Conservation (phyloP, 1,140 invertebrate species). For the Homarus americanus region DNA sequence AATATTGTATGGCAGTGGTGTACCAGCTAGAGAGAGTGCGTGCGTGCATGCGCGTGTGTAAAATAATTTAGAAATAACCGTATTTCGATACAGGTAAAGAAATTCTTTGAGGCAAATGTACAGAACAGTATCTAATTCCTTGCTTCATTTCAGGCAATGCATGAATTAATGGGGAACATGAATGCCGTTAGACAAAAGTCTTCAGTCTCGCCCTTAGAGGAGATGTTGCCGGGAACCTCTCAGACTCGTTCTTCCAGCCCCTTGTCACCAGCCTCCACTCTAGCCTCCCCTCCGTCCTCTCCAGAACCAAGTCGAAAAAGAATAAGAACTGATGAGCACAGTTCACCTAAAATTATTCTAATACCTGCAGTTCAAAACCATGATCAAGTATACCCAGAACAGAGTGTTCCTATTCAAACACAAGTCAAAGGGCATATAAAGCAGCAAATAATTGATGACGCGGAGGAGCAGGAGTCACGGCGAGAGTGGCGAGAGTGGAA, state of each 20-base stretch:
- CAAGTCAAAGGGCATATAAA: neutral
- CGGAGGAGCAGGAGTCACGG: slow-evolving; percentile 10
- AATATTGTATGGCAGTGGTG: too few relatives aligned
- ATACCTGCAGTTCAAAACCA: neutral
- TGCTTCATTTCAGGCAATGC: slow-evolving; percentile 28
- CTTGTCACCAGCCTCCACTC: neutral
- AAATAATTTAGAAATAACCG: too few relatives aligned
- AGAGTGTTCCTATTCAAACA: neutral
- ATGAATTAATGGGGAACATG: slow-evolving; percentile 22
- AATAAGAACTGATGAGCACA: neutral
- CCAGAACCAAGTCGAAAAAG: slow-evolving; percentile 10
- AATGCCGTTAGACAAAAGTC: slow-evolving; percentile 11
- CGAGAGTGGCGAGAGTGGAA: slow-evolving; percentile 44
- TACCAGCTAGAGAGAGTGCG: too few relatives aligned
- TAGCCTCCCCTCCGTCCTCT: slow-evolving; percentile 6
- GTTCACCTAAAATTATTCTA: slow-evolving; percentile 3
- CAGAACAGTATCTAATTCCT: too few relatives aligned
- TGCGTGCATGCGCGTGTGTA: too few relatives aligned
- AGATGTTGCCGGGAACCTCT: neutral
- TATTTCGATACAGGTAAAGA: too few relatives aligned
- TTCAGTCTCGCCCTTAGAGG: neutral
- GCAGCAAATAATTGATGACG: neutral
- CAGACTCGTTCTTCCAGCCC: neutral
- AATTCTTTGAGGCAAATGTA: too few relatives aligned
- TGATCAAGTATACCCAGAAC: neutral